Conservation (phyloP, 1,140 invertebrate genomes). For the Eupristina koningsbergeri region DNA sequence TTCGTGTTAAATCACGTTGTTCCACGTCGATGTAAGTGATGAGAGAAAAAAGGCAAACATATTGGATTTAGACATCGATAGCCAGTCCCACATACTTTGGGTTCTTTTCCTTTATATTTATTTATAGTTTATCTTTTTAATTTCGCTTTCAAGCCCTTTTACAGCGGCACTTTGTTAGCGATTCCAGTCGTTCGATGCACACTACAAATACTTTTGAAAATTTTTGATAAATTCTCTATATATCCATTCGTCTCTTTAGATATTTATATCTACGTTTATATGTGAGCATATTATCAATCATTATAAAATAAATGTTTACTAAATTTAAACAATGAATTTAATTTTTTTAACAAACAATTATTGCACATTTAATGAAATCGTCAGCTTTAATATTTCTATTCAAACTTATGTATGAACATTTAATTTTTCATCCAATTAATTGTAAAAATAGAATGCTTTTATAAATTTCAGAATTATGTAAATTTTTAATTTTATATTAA, state of each 20-base stretch:
- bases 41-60: neutral
- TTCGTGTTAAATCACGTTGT: neutral
- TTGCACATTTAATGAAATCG: neutral
- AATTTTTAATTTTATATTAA: too few relatives aligned
- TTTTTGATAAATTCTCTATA: neutral
- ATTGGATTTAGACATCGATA: neutral
- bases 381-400: neutral
- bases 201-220: neutral
- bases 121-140: neutral
- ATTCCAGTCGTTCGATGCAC: neutral
- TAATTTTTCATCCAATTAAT: neutral
- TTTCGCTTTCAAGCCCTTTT: neutral
- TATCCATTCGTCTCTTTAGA: neutral
- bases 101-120: neutral
- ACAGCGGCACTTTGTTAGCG: slow-evolving; percentile 16
- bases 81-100: too few relatives aligned
- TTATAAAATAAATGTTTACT: neutral
- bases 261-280: neutral
- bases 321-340: neutral
- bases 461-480: too few relatives aligned
- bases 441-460: too few relatives aligned
- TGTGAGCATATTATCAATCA: too few relatives aligned
- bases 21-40: neutral
- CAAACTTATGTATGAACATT: neutral
- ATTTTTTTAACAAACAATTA: neutral